Evolutionary conservation across 2,113 vertebrate genomes (phyloP).

Genomic region (Tylochromis polylepis): DNA sequence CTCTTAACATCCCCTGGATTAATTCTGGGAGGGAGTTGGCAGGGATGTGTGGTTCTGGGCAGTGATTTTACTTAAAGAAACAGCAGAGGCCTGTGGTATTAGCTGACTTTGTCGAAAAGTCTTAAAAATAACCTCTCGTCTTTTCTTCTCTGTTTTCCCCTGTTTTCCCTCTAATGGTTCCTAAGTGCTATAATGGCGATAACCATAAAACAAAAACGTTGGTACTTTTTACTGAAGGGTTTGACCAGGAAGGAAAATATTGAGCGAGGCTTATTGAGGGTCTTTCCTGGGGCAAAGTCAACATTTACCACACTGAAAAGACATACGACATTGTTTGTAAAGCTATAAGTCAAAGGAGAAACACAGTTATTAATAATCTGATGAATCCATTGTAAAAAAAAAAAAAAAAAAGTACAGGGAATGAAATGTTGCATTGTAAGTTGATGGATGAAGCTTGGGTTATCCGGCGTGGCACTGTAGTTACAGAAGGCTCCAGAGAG

Average conservation of each 20-base stretch:
- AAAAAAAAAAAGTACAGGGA: background rate
- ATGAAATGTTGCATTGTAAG: background rate
- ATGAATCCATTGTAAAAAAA: background rate
- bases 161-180: background rate
- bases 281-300: constrained; percentile 7
- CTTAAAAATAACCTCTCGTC: background rate
- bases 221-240: constrained; percentile 4
- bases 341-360: background rate
- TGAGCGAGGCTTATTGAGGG: background rate
- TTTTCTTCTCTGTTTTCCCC: background rate
- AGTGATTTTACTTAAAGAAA: constrained; percentile 7
- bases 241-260: background rate
- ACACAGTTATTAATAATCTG: background rate
- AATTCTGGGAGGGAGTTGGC: constrained; percentile 6
- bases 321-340: background rate
- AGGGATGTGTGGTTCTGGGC: background rate
- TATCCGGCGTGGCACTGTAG: background rate
- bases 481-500: background rate
- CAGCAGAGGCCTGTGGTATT: background rate
- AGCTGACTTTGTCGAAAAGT: constrained; percentile 23
- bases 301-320: constrained; percentile 1
- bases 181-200: constrained; percentile 12
- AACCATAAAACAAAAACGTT: constrained; percentile 7
- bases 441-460: constrained; percentile 13
- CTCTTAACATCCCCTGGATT: constrained; percentile 7